Conservation (phyloP, 2,888 invertebrate genomes). For the Tipula unca region DNA sequence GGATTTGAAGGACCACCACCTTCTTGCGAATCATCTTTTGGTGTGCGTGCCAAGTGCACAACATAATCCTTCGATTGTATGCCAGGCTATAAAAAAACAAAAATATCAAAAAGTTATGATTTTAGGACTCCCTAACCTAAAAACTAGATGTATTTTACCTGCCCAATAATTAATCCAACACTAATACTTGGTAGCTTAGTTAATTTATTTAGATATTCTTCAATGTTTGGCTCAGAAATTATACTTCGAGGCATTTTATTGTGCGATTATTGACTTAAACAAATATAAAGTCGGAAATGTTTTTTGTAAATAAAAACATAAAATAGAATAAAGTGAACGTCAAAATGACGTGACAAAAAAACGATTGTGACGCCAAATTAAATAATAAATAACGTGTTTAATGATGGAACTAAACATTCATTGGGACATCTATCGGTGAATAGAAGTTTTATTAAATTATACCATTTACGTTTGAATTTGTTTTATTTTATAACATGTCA, state of each 20-base stretch:
- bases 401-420: background rate
- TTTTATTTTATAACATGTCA: background rate
- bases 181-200: slow-evolving; percentile 54
- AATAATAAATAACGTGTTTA: background rate
- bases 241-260: slow-evolving; percentile 47
- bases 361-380: background rate
- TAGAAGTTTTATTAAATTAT: background rate
- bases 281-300: background rate
- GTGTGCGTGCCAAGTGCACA: slow-evolving; percentile 71
- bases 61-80: slow-evolving; percentile 62
- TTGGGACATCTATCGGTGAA: background rate
- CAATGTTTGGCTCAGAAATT: slow-evolving; percentile 58
- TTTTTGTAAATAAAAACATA: slow-evolving; percentile 14
- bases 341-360: background rate
- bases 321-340: background rate
- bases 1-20: slow-evolving; percentile 46
- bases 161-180: slow-evolving; percentile 70
- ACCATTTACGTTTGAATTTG: background rate
- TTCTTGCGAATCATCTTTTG: slow-evolving; percentile 44
- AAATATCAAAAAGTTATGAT: too few species aligned
- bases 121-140: too few species aligned
- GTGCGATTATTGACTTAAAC: background rate
- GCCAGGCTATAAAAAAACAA: slow-evolving; percentile 34
- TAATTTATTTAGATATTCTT: slow-evolving; percentile 58
- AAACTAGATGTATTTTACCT: slow-evolving; percentile 48